phyloP scores from a whole-genome alignment of 2,888 invertebrate genomes.

The Monopis laevigella region DNA sequence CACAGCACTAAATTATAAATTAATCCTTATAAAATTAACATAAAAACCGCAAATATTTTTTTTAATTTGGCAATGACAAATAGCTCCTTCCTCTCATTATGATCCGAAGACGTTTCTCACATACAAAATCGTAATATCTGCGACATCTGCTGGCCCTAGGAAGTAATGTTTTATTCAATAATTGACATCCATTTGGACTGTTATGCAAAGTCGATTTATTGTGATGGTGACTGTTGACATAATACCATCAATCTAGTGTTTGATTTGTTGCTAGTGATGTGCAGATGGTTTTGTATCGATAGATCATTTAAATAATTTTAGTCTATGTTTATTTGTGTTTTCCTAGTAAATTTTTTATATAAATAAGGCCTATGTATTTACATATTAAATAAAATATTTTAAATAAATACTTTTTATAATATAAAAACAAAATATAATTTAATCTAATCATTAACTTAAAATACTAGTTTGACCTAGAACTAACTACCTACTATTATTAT shows the following conservation, averaged over 20 bases:
- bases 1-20: too few species aligned
- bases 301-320: too few species aligned
- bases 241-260: slow-evolving; percentile 61
- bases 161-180: slow-evolving; percentile 50
- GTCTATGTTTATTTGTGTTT: too few species aligned
- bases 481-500: too few species aligned
- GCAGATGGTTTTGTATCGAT: too few species aligned
- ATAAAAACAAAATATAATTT: too few species aligned
- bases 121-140: slow-evolving; percentile 34
- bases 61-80: slow-evolving; percentile 54
- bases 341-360: too few species aligned
- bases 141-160: slow-evolving; percentile 1
- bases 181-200: slow-evolving; percentile 52
- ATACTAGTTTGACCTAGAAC: too few species aligned
- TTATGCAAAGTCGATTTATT: slow-evolving; percentile 53
- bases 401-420: too few species aligned
- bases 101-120: slow-evolving; percentile 33
- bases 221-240: slow-evolving; percentile 61
- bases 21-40: slow-evolving; percentile 33
- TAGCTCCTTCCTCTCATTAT: slow-evolving; percentile 25
- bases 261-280: slow-evolving; percentile 42
- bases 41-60: slow-evolving; percentile 25
- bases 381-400: too few species aligned
- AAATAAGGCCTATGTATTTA: too few species aligned
- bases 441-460: too few species aligned